Percentiles rank a stretch among this genome's conserved stretches.
These are phyloP conservation scores for Oreochromis grahami DNA, from an alignment of 2,797 vertebrate genomes.

Conservation along the genomic window DNA sequence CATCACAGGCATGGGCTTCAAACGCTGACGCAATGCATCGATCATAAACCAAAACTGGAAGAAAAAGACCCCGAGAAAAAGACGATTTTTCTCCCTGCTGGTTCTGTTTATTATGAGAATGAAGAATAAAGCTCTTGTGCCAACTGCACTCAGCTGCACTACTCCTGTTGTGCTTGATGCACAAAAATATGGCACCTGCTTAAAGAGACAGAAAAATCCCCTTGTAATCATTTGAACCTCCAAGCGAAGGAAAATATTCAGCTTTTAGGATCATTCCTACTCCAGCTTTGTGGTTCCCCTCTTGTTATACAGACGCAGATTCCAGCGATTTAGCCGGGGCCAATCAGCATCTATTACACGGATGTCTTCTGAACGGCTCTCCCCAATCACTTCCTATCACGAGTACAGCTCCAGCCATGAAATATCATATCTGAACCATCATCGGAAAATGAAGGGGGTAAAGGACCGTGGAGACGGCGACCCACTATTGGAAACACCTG, in stretches of 20 bases:
- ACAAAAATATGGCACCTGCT: slow-evolving; percentile 69
- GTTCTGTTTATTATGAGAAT: slow-evolving; percentile 59
- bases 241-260: slow-evolving; percentile 1
- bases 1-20: slow-evolving; percentile 55
- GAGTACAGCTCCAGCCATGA: slow-evolving; percentile 59
- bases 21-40: slow-evolving; percentile 57
- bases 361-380: slow-evolving; percentile 64
- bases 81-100: slow-evolving; percentile 48
- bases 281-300: slow-evolving; percentile 33
- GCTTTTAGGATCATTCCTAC: slow-evolving; percentile 47
- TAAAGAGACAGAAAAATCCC: slow-evolving; percentile 46
- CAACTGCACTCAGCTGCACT: slow-evolving; percentile 39
- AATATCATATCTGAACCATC: slow-evolving; percentile 80
- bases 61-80: slow-evolving; percentile 10
- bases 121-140: slow-evolving; percentile 23
- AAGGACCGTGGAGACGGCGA: slow-evolving; percentile 52
- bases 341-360: slow-evolving; percentile 81
- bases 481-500: slow-evolving; percentile 80
- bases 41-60: slow-evolving; percentile 45
- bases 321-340: slow-evolving; percentile 48
- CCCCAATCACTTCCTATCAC: slow-evolving; percentile 73
- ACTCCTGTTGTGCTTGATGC: slow-evolving; percentile 22
- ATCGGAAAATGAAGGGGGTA: slow-evolving; percentile 59
- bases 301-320: slow-evolving; percentile 36
- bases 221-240: slow-evolving; percentile 49